Conservation (phyloP, 2,888 invertebrate species). For the Netelia fuscicornis region DNA sequence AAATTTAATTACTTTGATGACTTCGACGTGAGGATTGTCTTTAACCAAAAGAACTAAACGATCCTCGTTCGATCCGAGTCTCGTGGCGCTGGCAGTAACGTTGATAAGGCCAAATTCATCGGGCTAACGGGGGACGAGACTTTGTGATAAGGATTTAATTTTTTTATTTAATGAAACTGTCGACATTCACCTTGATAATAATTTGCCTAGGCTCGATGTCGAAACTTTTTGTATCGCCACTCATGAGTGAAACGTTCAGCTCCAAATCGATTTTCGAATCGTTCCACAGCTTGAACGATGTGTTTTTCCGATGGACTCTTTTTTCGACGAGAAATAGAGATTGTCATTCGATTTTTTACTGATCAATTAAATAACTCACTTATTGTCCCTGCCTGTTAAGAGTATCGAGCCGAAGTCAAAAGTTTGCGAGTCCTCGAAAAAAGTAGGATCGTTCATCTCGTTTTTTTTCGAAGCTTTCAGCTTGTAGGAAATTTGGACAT, state of each 20-base stretch:
- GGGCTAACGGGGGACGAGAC: conserved; percentile 70
- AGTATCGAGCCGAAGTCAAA: conserved; percentile 79
- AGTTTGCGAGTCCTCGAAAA: conserved; percentile 74
- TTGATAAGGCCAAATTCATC: conserved; percentile 75
- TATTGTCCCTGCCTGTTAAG: conserved; percentile 69
- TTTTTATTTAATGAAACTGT: conserved; percentile 21
- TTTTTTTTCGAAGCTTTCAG: conserved; percentile 66
- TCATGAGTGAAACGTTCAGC: conserved; percentile 85
- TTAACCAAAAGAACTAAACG: conserved; percentile 84
- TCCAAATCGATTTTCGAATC: conserved; percentile 86
- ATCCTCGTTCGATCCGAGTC: conserved; percentile 78
- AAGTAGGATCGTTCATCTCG: conserved; percentile 73
- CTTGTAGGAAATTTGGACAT: conserved; percentile 60
- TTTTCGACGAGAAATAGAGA: conserved; percentile 77
- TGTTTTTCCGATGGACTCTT: conserved; percentile 85
- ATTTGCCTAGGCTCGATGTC: conserved; percentile 82
- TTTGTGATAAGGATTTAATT: conserved; percentile 4
- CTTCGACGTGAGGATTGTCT: conserved; percentile 87
- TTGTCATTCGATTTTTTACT: not conserved
- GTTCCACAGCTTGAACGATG: conserved; percentile 86
- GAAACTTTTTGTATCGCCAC: conserved; percentile 85
- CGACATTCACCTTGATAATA: conserved; percentile 71
- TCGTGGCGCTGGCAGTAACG: conserved; percentile 80
- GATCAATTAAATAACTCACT: conserved; percentile 12
- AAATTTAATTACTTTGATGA: conserved; percentile 79